Conservation (phyloP, 2,797 vertebrate species). For the Rhodeus uyekii region DNA sequence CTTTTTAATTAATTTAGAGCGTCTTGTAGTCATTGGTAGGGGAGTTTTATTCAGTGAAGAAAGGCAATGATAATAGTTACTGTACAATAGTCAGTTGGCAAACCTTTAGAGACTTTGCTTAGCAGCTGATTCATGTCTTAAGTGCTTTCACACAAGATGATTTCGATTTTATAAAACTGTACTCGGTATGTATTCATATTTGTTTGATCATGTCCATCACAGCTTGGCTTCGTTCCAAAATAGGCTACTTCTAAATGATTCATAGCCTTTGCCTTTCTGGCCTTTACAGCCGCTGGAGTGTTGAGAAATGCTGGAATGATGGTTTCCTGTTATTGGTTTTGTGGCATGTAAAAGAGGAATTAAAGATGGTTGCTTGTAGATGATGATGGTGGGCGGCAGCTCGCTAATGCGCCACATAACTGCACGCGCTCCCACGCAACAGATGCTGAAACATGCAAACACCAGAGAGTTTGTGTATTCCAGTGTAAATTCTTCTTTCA, state of each 20-base stretch:
- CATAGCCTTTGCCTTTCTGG: background rate
- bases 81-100: background rate
- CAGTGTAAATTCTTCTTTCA: background rate
- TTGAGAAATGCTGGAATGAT: background rate
- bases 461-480: background rate
- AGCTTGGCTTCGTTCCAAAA: background rate
- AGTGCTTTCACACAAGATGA: background rate
- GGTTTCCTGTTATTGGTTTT: background rate
- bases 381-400: conserved; percentile 17
- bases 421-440: conserved; percentile 17
- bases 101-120: background rate
- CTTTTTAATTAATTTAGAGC: background rate
- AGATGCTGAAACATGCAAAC: conserved; percentile 12
- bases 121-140: background rate
- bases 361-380: conserved; percentile 10
- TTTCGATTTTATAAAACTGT: background rate
- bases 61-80: background rate
- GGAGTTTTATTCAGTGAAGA: background rate
- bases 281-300: background rate
- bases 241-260: background rate
- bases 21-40: background rate
- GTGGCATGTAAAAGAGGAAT: background rate
- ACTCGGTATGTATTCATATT: background rate
- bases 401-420: background rate
- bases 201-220: too few species aligned